Percentiles rank a stretch among this genome's conserved stretches.
Conservation (phyloP, 2,113 vertebrate species). For the Mesocricetus auratus region DNA sequence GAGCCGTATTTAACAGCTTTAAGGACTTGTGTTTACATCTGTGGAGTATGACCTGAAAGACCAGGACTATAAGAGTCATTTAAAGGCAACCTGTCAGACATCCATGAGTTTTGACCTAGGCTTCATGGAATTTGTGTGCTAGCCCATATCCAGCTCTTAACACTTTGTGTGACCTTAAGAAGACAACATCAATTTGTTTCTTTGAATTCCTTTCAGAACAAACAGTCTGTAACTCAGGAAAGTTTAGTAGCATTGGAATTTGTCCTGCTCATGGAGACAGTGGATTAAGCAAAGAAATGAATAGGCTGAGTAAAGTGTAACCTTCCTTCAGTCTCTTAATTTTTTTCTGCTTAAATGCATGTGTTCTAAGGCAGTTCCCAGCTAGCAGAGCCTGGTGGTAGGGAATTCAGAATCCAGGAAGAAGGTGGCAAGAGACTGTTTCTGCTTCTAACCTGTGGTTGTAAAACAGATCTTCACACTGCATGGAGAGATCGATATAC, state of each 20-base stretch:
- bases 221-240: slow-evolving; percentile 40
- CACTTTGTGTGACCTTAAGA: background rate
- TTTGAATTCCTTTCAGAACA: slow-evolving; percentile 29
- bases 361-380: background rate
- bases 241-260: slow-evolving; percentile 14
- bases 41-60: background rate
- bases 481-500: background rate
- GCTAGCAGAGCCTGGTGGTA: background rate
- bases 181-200: slow-evolving; percentile 40
- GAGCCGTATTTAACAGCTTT: background rate
- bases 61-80: background rate
- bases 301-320: slow-evolving; percentile 1
- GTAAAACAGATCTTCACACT: background rate
- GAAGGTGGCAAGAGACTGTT: background rate
- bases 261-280: background rate
- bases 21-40: slow-evolving; percentile 31
- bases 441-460: slow-evolving; percentile 15
- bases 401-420: slow-evolving; percentile 11
- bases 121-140: background rate
- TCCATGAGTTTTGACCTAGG: background rate
- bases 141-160: background rate
- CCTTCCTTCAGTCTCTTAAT: background rate
- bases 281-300: slow-evolving; percentile 37
- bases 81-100: background rate
- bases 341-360: slow-evolving; percentile 2